A percentile compares a stretch with the other conserved stretches of the same genome.
phyloP scores from a whole-genome alignment of 2,888 invertebrate species.

The Arenicola marina region DNA sequence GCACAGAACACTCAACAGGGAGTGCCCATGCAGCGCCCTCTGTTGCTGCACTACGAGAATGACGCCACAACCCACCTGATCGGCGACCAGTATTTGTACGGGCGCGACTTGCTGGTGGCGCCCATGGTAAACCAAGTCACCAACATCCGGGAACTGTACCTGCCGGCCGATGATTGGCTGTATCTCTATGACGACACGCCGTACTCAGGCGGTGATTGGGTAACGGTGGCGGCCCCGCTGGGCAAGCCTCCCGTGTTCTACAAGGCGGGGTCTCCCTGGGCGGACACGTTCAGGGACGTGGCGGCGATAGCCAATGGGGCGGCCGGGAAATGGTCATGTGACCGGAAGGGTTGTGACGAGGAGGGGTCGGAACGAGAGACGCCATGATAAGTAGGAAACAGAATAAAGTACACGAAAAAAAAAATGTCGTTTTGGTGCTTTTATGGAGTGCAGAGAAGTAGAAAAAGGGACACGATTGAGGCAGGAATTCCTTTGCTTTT shows the following conservation, averaged over 20 bases:
- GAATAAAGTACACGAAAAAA: no score
- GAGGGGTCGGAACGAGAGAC: no score
- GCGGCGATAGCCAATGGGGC: conserved; percentile 1
- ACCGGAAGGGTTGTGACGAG: no score
- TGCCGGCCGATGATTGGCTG: conserved; percentile 45
- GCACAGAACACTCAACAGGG: conserved; percentile 35
- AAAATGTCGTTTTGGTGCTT: no score
- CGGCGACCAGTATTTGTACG: conserved; percentile 50
- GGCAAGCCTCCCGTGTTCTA: conserved; percentile 51
- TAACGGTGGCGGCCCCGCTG: conserved; percentile 39
- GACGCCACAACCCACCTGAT: conserved; percentile 36
- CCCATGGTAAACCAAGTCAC: conserved; percentile 42
- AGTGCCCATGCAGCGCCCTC: conserved; percentile 46
- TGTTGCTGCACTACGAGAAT: conserved; percentile 44
- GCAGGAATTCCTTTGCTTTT: no score
- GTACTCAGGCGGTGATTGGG: conserved; percentile 20
- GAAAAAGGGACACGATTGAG: no score
- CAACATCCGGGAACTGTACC: conserved; percentile 36
- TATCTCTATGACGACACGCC: conserved; percentile 39
- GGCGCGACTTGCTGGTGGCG: conserved; percentile 48
- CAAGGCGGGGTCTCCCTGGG: conserved; percentile 34
- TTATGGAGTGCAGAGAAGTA: no score
- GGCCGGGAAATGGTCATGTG: no score
- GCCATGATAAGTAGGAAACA: no score
- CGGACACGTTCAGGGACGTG: conserved; percentile 29